A percentile compares a stretch with the other conserved stretches of the same genome.
phyloP scores from a whole-genome alignment of 2,797 vertebrate species.

The Morelia viridis region DNA sequence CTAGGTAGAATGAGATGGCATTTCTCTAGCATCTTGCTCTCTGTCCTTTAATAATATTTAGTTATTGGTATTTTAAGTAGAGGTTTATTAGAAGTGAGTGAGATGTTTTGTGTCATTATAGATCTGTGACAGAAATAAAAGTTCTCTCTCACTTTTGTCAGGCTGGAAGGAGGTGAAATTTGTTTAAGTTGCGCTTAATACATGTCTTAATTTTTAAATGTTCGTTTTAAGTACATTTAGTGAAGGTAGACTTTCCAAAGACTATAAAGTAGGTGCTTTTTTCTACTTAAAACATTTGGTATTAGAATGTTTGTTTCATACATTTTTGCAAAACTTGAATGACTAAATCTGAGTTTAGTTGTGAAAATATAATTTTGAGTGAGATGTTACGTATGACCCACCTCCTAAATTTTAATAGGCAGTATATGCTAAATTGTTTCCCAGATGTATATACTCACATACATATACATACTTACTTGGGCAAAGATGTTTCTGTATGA shows the following conservation, averaged over 20 bases:
- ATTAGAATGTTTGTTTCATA: not conserved
- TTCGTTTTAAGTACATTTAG: not conserved
- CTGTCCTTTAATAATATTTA: conserved; percentile 26
- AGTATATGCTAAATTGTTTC: conserved; percentile 33
- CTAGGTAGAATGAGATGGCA: conserved; percentile 38
- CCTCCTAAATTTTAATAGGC: conserved; percentile 15
- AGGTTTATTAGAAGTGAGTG: conserved; percentile 22
- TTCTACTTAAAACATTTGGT: not conserved
- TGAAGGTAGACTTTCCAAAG: not conserved
- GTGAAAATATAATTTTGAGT: not conserved
- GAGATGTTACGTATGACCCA: conserved; percentile 15
- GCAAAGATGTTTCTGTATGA: conserved; percentile 44
- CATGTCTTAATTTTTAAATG: not conserved
- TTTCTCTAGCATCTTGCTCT: conserved; percentile 42
- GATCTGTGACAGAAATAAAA: not conserved
- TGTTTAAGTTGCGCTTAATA: not conserved
- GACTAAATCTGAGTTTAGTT: not conserved
- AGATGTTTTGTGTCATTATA: not conserved
- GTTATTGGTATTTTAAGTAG: conserved; percentile 56
- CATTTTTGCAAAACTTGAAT: not conserved
- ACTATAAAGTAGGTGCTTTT: not conserved
- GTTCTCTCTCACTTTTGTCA: conserved; percentile 12
- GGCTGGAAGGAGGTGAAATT: conserved; percentile 23
- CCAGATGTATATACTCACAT: conserved; percentile 37
- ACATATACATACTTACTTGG: conserved; percentile 30